Percentiles rank a stretch among this genome's conserved stretches.
Conservation (phyloP, 2,888 invertebrate genomes). For the Amphimallon solstitiale region DNA sequence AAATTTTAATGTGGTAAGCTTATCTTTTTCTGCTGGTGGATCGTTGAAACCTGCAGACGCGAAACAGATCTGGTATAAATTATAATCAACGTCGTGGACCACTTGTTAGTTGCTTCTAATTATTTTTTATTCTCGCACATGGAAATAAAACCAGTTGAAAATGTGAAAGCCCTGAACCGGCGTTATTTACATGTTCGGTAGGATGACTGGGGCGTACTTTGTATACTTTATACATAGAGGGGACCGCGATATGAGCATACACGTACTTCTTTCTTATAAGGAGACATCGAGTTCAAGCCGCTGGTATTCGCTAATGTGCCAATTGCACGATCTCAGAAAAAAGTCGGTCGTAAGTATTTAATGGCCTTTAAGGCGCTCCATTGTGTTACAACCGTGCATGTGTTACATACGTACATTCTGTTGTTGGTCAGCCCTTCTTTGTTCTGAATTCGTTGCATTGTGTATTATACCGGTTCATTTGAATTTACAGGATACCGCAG, state of each 20-base stretch:
- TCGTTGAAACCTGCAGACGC: too few species aligned
- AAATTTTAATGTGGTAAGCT: too few species aligned
- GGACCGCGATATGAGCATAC: constrained; percentile 9
- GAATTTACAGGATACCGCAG: constrained; percentile 17
- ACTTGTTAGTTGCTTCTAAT: too few species aligned
- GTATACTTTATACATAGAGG: neutral
- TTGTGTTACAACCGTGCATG: constrained; percentile 20
- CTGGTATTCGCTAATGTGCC: constrained; percentile 48
- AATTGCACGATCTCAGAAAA: constrained; percentile 40
- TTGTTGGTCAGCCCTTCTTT: constrained; percentile 24
- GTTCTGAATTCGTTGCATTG: constrained; percentile 19
- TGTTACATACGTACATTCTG: constrained; percentile 28
- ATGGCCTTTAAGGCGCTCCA: constrained; percentile 27
- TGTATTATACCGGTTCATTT: constrained; percentile 27
- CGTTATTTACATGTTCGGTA: too few species aligned
- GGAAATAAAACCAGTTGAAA: too few species aligned
- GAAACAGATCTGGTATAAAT: too few species aligned
- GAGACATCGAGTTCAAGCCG: constrained; percentile 30
- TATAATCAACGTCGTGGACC: too few species aligned
- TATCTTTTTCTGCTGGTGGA: too few species aligned
- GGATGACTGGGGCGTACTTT: too few species aligned
- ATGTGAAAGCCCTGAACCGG: too few species aligned
- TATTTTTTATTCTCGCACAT: too few species aligned
- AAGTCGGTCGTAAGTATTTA: constrained; percentile 31
- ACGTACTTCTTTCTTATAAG: constrained; percentile 35